Base-by-base conservation (phyloP, 2,113 vertebrate genomes). In the Chrysochloris asiatica region DNA sequence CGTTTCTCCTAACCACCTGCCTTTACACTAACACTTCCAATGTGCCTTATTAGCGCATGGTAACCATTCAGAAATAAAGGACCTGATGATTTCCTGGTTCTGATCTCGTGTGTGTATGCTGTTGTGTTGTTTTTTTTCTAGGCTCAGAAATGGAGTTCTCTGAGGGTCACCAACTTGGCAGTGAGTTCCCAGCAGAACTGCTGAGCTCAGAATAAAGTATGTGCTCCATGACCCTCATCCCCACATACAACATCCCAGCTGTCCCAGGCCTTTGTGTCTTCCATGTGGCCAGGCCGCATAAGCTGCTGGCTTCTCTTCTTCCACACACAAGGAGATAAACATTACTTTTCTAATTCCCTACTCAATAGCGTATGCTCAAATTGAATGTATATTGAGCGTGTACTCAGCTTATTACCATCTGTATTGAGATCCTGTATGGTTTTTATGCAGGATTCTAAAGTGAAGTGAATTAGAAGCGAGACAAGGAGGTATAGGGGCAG, bases 51-150 rank as follows among this genome's bases (percentile, higher is more conserved):
- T 30, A 10, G 6, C 28, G 28, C 4, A 1, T 6, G 4, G 8
- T 5, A 4, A 50, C 48, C 26, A 11, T 38, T 52, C 33, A n/a
- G 21, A 92, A 96, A 89, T 97, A 97, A 95, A 96, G 33, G 21
- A 24, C 38, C 28, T 13, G 0, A 1, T 77, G 65, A 28, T 33
- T 8, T 22, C 8, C 22, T 2, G 4, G 1, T 38, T n/a, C 17
- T n/a, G 24, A 26, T 13, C 4, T 52, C 11, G 3, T 54, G 8
- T 63, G 26, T 76, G 30, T n/a, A 19, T 89, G 36, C 79, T 41
- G 30, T 17, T 28, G 36, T 14, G n/a, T 6, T 0, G 0, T 52
- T 30, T 7, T 87, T 56, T 50, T 71, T 30, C 50, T 26, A 10
- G 26, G n/a, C 3, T 17, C 2, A 30, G 6, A 28, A 41, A n/a